A percentile compares a stretch with the other conserved stretches of the same genome.
Evolutionary conservation across 1,140 invertebrate genomes (phyloP).

Genomic region (Asbolus verrucosus): DNA sequence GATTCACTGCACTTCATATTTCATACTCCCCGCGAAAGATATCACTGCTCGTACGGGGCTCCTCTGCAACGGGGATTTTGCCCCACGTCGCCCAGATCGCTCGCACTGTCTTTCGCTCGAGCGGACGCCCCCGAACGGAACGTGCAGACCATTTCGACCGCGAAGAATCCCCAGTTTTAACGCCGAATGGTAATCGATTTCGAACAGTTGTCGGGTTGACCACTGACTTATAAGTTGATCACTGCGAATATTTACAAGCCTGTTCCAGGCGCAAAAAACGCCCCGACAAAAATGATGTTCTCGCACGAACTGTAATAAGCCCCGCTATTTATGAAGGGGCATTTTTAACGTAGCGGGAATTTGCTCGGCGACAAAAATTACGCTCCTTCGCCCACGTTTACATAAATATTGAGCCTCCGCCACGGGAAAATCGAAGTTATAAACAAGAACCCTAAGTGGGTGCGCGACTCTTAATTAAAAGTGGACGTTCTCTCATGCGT

Average conservation of each 20-base stretch:
- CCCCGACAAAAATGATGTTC: slow-evolving; percentile 27
- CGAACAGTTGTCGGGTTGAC: slow-evolving; percentile 50
- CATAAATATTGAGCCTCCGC: slow-evolving; percentile 17
- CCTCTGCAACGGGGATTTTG: slow-evolving; percentile 2
- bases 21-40: slow-evolving; percentile 46
- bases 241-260: slow-evolving; percentile 41
- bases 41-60: slow-evolving; percentile 40
- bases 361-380: slow-evolving; percentile 32
- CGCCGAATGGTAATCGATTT: slow-evolving; percentile 48
- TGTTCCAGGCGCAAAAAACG: slow-evolving; percentile 35
- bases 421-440: slow-evolving; percentile 19
- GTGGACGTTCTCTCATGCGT: slow-evolving; percentile 15
- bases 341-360: slow-evolving; percentile 13
- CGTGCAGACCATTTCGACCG: slow-evolving; percentile 17
- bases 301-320: slow-evolving; percentile 20
- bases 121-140: not conserved
- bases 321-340: slow-evolving; percentile 23
- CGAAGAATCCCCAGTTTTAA: slow-evolving; percentile 36
- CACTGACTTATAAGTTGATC: slow-evolving; percentile 50
- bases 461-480: slow-evolving; percentile 26
- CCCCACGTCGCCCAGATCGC: slow-evolving; percentile 1
- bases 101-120: slow-evolving; percentile 2
- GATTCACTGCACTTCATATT: slow-evolving; percentile 50
- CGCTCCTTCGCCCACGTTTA: slow-evolving; percentile 34
- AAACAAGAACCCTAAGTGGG: slow-evolving; percentile 23